phyloP scores from a whole-genome alignment of 2,797 vertebrate species.

The Xyrichtys novacula region DNA sequence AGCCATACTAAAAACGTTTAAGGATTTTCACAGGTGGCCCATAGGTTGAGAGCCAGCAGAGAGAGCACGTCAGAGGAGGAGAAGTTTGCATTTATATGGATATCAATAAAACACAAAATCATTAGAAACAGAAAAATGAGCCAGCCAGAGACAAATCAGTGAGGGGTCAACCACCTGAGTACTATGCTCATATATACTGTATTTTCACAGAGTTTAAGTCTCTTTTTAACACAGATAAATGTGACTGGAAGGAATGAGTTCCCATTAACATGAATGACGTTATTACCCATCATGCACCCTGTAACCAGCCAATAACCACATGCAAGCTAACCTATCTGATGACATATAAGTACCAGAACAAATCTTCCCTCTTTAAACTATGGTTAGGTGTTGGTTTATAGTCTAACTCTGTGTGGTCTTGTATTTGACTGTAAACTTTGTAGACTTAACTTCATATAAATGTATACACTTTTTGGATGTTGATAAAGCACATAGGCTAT shows the following conservation, averaged over 20 bases:
- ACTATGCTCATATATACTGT: conserved; percentile 26
- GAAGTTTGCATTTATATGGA: not conserved
- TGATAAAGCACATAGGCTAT: no score
- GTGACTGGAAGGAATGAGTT: not conserved
- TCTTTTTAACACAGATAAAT: conserved; percentile 10
- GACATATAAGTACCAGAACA: no score
- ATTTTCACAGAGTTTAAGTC: no score
- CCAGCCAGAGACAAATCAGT: not conserved
- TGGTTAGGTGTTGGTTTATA: no score
- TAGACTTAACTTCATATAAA: no score
- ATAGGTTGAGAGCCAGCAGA: conserved; percentile 7
- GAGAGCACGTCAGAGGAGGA: not conserved
- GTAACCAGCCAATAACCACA: no score
- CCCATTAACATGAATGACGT: conserved; percentile 7
- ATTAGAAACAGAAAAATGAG: not conserved
- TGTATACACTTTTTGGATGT: no score
- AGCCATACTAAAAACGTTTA: conserved; percentile 69
- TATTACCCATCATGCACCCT: no score
- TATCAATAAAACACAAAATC: conserved; percentile 4
- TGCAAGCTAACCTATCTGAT: no score
- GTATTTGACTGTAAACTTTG: no score
- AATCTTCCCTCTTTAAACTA: no score
- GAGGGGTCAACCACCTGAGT: conserved; percentile 19
- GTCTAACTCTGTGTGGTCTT: no score
- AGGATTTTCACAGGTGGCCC: conserved; percentile 71